Evolutionary conservation across 2,888 invertebrate species (phyloP).

Genomic region (Mamestra brassicae): DNA sequence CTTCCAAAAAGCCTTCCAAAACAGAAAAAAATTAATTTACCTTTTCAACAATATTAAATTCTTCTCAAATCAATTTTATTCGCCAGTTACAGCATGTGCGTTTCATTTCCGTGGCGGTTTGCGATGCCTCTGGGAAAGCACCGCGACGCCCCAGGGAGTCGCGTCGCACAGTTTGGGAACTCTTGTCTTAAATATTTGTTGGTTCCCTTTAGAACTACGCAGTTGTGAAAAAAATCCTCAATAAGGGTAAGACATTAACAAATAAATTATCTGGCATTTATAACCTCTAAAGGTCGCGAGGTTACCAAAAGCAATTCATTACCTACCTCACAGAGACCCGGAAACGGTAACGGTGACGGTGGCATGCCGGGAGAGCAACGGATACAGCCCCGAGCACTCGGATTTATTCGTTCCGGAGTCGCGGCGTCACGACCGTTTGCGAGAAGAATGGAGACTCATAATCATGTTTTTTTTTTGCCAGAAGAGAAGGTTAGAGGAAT

Average conservation of each 20-base stretch:
- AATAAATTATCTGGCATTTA: conserved; percentile 7
- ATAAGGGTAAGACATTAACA: no score
- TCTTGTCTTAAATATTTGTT: not conserved
- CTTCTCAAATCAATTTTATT: no score
- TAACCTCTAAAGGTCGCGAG: conserved; percentile 20
- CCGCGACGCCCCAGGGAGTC: no score
- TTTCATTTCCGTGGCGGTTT: no score
- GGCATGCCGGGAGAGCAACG: conserved; percentile 56
- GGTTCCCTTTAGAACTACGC: not conserved
- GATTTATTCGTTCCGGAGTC: conserved; percentile 69
- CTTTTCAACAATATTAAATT: no score
- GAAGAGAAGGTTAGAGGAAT: conserved; percentile 1
- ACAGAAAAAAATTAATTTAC: no score
- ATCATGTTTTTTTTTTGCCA: conserved; percentile 26
- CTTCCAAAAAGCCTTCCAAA: no score
- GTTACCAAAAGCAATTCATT: conserved; percentile 59
- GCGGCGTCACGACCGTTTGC: conserved; percentile 49
- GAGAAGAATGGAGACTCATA: conserved; percentile 44
- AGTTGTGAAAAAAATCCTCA: not conserved
- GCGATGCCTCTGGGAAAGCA: no score
- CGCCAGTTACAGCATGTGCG: no score
- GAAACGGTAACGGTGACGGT: conserved; percentile 60
- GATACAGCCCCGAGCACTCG: conserved; percentile 61
- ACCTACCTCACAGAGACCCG: conserved; percentile 56
- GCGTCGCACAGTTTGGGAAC: no score